phyloP scores from a whole-genome alignment of 2,888 invertebrate species.

The Alitta virens region DNA sequence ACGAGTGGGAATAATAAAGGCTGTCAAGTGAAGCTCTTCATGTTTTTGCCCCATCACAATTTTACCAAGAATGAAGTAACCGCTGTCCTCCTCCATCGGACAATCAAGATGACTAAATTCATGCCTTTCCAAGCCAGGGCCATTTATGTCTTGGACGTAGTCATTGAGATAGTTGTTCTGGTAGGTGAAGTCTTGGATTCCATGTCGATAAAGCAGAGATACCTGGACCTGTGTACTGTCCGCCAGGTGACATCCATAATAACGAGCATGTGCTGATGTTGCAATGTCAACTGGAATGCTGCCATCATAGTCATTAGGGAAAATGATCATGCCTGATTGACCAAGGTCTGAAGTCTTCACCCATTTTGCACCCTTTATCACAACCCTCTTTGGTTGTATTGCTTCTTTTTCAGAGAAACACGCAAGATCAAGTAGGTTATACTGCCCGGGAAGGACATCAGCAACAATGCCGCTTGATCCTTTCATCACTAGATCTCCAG shows the following conservation, averaged over 20 bases:
- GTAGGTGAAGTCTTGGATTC: slow-evolving; percentile 16
- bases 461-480: background rate
- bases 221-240: slow-evolving; percentile 6
- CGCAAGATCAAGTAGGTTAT: slow-evolving; percentile 9
- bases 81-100: slow-evolving; percentile 9
- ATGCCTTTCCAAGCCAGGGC: slow-evolving; percentile 12
- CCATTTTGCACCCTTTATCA: slow-evolving; percentile 3
- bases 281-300: slow-evolving; percentile 9
- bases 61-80: slow-evolving; percentile 8
- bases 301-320: slow-evolving; percentile 15
- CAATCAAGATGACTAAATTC: slow-evolving; percentile 16
- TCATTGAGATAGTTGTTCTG: slow-evolving; percentile 1
- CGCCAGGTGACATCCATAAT: slow-evolving; percentile 17
- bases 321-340: slow-evolving; percentile 6
- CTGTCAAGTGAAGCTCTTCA: slow-evolving; percentile 22
- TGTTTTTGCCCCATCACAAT: background rate
- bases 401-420: slow-evolving; percentile 7
- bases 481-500: slow-evolving; percentile 17
- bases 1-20: slow-evolving; percentile 18
- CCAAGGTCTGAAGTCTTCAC: background rate
- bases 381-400: background rate
- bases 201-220: slow-evolving; percentile 11
- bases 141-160: slow-evolving; percentile 4
- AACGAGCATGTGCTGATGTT: slow-evolving; percentile 8
- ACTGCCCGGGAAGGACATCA: slow-evolving; percentile 11